These are phyloP conservation scores for Ganaspis brasiliensis DNA, from an alignment of 2,888 invertebrate genomes.

Conservation along the genomic window DNA sequence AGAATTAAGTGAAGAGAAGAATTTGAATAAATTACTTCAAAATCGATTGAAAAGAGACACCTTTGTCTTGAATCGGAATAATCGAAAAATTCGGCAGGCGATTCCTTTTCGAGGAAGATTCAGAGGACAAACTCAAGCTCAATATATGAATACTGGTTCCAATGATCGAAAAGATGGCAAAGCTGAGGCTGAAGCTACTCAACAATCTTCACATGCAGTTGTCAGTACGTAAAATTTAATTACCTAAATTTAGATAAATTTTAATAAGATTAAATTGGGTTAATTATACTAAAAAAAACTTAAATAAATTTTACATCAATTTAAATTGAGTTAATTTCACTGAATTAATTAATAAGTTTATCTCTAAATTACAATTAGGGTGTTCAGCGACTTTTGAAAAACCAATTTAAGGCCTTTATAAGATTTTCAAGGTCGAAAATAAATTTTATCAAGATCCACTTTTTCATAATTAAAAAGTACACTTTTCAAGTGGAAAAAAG, in stretches of 20 bases:
- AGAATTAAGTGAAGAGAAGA: slow-evolving; percentile 66
- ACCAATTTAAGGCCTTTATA: too few species aligned
- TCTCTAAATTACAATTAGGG: too few species aligned
- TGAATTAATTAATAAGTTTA: too few species aligned
- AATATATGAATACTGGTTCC: slow-evolving; percentile 88
- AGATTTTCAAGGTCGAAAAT: too few species aligned
- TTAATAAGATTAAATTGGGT: too few species aligned
- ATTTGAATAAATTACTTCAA: slow-evolving; percentile 24
- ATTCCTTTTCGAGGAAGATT: slow-evolving; percentile 80
- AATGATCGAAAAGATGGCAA: slow-evolving; percentile 85
- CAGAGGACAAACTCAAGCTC: slow-evolving; percentile 92
- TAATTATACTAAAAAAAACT: too few species aligned
- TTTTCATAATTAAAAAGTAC: too few species aligned
- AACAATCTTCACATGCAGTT: slow-evolving; percentile 86
- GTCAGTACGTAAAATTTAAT: slow-evolving; percentile 85
- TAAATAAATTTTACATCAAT: too few species aligned
- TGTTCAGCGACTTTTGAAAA: too few species aligned
- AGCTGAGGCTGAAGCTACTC: slow-evolving; percentile 91
- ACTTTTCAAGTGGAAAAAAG: too few species aligned
- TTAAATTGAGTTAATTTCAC: too few species aligned
- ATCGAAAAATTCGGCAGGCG: slow-evolving; percentile 69
- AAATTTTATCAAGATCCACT: too few species aligned
- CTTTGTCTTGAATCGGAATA: slow-evolving; percentile 55
- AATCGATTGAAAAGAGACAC: slow-evolving; percentile 42
- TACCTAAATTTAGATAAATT: not conserved